A percentile compares a stretch with the other conserved stretches of the same genome.
These are phyloP conservation scores for Ceratina calcarata DNA, from an alignment of 1,140 invertebrate species.

Conservation along the genomic window DNA sequence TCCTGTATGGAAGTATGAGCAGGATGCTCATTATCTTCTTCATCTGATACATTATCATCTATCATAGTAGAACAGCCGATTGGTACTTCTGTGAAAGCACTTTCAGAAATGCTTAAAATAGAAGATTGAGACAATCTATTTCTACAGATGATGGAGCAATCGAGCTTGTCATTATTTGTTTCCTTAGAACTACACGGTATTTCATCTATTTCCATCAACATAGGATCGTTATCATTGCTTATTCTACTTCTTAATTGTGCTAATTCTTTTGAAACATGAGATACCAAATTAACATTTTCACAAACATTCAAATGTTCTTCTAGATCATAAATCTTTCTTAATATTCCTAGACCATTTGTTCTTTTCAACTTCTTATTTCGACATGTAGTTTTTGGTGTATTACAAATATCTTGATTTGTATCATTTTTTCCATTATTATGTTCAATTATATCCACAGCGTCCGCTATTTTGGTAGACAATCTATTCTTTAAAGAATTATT, in stretches of 20 bases:
- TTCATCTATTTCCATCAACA: slow-evolving; percentile 42
- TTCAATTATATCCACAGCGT: neutral
- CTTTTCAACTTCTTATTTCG: neutral
- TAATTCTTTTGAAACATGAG: neutral
- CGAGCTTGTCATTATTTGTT: neutral
- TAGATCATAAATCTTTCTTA: slow-evolving; percentile 42
- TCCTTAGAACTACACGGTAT: neutral
- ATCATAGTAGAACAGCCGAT: slow-evolving; percentile 69
- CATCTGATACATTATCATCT: slow-evolving; percentile 3
- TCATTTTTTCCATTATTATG: neutral
- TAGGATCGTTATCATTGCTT: slow-evolving; percentile 27
- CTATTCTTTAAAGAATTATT: neutral
- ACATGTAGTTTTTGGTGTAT: neutral
- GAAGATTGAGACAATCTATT: neutral
- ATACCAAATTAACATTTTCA: slow-evolving; percentile 1
- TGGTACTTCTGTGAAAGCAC: slow-evolving; percentile 43
- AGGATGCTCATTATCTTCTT: too few relatives aligned
- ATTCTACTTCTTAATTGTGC: neutral
- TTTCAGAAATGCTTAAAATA: slow-evolving; percentile 10
- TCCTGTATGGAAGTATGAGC: neutral
- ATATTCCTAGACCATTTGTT: slow-evolving; percentile 1
- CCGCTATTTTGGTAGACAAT: neutral
- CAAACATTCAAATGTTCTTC: neutral
- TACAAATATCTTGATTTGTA: neutral
- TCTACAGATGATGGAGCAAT: neutral